phyloP scores from a whole-genome alignment of 2,888 invertebrate genomes.

The Acanthosepion lycidas region DNA sequence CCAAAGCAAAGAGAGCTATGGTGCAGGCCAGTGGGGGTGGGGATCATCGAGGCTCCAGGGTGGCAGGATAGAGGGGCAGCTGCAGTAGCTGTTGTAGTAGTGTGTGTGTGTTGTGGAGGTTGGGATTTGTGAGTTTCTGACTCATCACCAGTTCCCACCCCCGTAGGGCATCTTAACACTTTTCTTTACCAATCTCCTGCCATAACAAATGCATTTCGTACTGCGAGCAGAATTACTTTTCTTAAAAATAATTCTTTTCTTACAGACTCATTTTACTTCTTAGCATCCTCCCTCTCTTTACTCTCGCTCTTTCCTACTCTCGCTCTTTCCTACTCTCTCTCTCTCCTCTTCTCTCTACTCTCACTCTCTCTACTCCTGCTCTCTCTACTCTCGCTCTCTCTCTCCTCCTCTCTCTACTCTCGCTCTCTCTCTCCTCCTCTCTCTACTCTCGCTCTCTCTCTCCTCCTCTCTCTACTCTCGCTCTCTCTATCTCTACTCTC shows the following conservation, averaged over 20 bases:
- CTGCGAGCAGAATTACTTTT: constrained; percentile 49
- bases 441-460: background rate
- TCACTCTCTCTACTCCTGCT: constrained; percentile 6
- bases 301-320: background rate
- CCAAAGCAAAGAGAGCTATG: background rate
- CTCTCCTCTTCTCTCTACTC: background rate
- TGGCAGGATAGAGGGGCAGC: too few relatives aligned
- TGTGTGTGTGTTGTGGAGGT: too few relatives aligned
- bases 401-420: background rate
- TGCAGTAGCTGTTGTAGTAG: too few relatives aligned
- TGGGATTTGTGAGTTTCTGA: too few relatives aligned
- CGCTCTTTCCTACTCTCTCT: background rate
- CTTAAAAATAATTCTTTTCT: background rate
- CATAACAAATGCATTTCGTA: background rate
- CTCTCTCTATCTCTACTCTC: too few relatives aligned
- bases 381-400: background rate
- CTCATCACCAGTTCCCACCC: too few relatives aligned
- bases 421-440: background rate
- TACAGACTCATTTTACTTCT: background rate
- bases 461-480: background rate
- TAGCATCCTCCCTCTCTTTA: constrained; percentile 35
- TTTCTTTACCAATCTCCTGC: too few relatives aligned
- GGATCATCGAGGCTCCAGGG: too few relatives aligned
- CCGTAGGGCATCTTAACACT: too few relatives aligned
- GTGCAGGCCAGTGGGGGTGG: too few relatives aligned